These are phyloP conservation scores for Rhineura floridana DNA, from an alignment of 2,113 vertebrate genomes.

Conservation along the genomic window DNA sequence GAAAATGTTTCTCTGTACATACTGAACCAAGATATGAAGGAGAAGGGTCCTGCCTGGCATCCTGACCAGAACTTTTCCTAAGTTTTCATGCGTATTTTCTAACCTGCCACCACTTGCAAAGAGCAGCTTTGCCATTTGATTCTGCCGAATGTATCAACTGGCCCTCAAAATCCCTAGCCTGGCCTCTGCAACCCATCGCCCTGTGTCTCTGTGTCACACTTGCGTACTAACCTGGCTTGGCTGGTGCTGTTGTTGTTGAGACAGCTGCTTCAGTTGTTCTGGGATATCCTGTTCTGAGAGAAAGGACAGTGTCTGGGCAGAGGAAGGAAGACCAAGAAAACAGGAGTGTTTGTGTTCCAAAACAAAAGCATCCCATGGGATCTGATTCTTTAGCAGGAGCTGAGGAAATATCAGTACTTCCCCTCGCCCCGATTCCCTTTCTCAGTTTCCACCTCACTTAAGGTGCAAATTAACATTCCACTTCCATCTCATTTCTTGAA, in stretches of 20 bases:
- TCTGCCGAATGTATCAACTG: too few relatives aligned
- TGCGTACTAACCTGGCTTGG: not conserved
- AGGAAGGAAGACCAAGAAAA: constrained; percentile 43
- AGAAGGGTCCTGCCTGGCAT: too few relatives aligned
- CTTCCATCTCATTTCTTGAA: not conserved
- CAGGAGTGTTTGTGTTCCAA: accelerated
- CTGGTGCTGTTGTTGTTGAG: not conserved
- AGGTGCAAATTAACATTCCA: not conserved
- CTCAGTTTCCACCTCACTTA: not conserved
- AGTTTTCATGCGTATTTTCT: too few relatives aligned
- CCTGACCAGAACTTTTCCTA: too few relatives aligned
- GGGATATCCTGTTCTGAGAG: constrained; percentile 37
- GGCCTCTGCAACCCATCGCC: not conserved
- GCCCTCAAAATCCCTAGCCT: too few relatives aligned
- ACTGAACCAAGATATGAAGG: too few relatives aligned
- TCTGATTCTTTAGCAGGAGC: accelerated
- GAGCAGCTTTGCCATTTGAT: too few relatives aligned
- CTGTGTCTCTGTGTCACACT: not conserved
- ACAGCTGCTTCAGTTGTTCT: not conserved
- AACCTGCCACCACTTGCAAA: too few relatives aligned
- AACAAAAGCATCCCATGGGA: constrained; percentile 37
- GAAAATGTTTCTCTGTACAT: too few relatives aligned
- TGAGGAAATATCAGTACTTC: not conserved
- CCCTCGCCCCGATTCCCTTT: not conserved
- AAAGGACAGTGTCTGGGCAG: accelerated